Conservation (phyloP, 2,888 invertebrate species). For the Bellardia bayeri region DNA sequence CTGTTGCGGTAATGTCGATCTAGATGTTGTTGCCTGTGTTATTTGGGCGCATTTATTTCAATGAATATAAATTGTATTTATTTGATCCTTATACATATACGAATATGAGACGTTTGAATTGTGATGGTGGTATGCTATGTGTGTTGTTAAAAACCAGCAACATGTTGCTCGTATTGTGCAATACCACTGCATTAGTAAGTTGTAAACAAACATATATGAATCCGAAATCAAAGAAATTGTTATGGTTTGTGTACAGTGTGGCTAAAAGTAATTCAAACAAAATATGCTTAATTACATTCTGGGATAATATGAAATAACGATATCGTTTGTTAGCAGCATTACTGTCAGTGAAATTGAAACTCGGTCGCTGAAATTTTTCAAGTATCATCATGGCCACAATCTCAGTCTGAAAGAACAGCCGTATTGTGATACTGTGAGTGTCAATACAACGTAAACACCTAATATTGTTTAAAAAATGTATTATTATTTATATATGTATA, state of each 20-base stretch:
- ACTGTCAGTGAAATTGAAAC: too few relatives aligned
- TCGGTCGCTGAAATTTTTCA: too few relatives aligned
- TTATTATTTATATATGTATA: too few relatives aligned
- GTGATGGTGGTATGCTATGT: not conserved
- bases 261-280: not conserved
- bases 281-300: too few relatives aligned
- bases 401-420: too few relatives aligned
- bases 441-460: too few relatives aligned
- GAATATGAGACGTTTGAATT: conserved; percentile 36
- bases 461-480: too few relatives aligned
- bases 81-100: conserved; percentile 38
- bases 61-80: conserved; percentile 57
- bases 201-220: conserved; percentile 30
- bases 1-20: conserved; percentile 63
- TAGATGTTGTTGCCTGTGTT: conserved; percentile 58
- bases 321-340: too few relatives aligned
- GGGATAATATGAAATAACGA: too few relatives aligned
- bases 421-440: too few relatives aligned
- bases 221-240: conserved; percentile 21
- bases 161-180: conserved; percentile 47
- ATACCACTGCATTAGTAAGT: conserved; percentile 41
- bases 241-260: conserved; percentile 6
- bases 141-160: conserved; percentile 14
- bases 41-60: conserved; percentile 50
- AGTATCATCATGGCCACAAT: too few relatives aligned